Evolutionary conservation across 64 coral and sea anemone species (phyloP).

Genomic region (Orbicella faveolata): DNA sequence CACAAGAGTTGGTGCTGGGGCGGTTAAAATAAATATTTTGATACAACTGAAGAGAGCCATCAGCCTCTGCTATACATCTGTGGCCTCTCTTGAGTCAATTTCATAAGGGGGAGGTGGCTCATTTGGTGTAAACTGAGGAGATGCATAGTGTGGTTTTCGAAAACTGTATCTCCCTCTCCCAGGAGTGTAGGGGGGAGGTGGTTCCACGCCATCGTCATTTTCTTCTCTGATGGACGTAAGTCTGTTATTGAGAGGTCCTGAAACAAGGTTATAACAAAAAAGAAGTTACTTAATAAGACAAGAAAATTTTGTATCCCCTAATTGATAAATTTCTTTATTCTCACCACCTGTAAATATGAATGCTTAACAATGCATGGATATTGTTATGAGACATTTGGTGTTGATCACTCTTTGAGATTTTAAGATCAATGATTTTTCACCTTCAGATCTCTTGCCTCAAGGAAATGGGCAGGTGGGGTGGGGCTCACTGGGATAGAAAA

Average conservation of each 20-base stretch:
- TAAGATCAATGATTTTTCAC: too few relatives aligned
- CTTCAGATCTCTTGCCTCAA: too few relatives aligned
- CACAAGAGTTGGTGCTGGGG: background rate
- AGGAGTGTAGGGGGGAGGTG: conserved; percentile 89
- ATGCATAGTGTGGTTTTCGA: conserved; percentile 21
- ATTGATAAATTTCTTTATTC: too few relatives aligned
- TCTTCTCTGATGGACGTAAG: conserved; percentile 72
- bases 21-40: background rate
- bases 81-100: conserved; percentile 74
- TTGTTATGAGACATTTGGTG: too few relatives aligned
- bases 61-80: conserved; percentile 64
- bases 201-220: conserved; percentile 63
- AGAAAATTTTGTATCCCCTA: too few relatives aligned
- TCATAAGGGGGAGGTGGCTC: conserved; percentile 92
- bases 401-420: too few relatives aligned
- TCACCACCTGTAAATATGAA: too few relatives aligned
- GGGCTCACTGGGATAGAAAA: too few relatives aligned
- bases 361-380: too few relatives aligned
- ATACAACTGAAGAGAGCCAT: background rate
- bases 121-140: conserved; percentile 65
- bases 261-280: background rate
- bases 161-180: conserved; percentile 35
- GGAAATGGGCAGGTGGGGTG: too few relatives aligned
- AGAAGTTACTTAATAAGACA: background rate
- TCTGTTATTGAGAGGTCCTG: conserved; percentile 79